Base-by-base conservation (phyloP, 2,113 vertebrate genomes). In the Nipponia nippon region DNA sequence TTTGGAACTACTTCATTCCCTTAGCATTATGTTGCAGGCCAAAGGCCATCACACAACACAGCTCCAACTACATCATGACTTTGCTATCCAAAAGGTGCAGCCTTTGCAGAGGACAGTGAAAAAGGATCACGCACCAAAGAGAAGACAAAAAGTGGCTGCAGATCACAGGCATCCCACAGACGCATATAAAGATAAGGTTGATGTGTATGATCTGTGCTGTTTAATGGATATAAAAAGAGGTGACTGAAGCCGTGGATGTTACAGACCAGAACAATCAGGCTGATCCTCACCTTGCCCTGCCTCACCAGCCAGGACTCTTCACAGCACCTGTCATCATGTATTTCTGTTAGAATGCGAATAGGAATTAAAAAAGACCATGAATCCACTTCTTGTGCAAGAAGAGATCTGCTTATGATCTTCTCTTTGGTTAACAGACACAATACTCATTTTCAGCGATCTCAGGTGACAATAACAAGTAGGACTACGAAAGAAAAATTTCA, bases 171-270 rank as follows among this genome's bases (percentile, higher is more conserved):
- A 0, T 53, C 71, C 71, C 30, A n/a, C 58, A 44, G 59, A 38
- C 0, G 0, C n/a, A 4, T 7, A 8, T 14, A n/a, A 78, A 55
- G 77, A 26, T 19, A 38, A 19, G 71, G 52, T 2, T 66, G 78
- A 67, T 13, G 49, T 30, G 59, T 42, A 63, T n/a, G 6, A 40
- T 19, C 66, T 56, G 40, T 23, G 56, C 49, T 50, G 36, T 46
- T 66, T 32, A 18, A 5, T 6, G 47, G 44, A 21, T 15, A 26
- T 30, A 25, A 52, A 42, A 40, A 75, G 56, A 75, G 62, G 62
- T 20, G 38, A 80, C 16, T 13, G 46, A 17, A 86, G 76, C 71
- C 77, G 40, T 40, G 25, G 55, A 62, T 25, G 42, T n/a, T 27
- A n/a, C 36, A 30, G 77, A 66, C 4, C 47, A 50, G 65, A 75